Percentiles rank a stretch among this genome's conserved stretches.
phyloP scores from a whole-genome alignment of 1,140 invertebrate species.

The Leguminivora glycinivorella region DNA sequence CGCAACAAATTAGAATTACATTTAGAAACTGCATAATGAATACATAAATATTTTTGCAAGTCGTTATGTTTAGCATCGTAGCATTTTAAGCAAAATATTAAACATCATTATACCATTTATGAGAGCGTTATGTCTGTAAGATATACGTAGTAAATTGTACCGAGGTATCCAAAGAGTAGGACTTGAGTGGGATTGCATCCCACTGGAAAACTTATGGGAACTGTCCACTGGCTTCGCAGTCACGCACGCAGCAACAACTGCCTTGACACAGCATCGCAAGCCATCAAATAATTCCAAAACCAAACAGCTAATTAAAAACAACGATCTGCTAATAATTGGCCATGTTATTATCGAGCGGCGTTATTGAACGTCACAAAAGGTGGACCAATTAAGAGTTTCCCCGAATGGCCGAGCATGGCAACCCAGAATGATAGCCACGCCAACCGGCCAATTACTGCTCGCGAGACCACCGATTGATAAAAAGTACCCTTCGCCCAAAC shows the following conservation, averaged over 20 bases:
- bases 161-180: background rate
- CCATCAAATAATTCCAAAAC: slow-evolving; percentile 38
- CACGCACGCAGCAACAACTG: background rate
- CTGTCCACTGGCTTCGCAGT: too few species aligned
- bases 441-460: slow-evolving; percentile 61
- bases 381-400: slow-evolving; percentile 77
- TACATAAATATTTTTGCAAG: too few species aligned
- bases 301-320: slow-evolving; percentile 68
- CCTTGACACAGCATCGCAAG: slow-evolving; percentile 15
- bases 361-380: slow-evolving; percentile 73
- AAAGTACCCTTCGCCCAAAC: slow-evolving; percentile 73
- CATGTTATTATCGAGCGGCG: slow-evolving; percentile 70
- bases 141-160: too few species aligned
- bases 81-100: too few species aligned
- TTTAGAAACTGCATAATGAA: too few species aligned
- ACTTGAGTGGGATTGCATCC: background rate
- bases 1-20: too few species aligned
- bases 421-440: slow-evolving; percentile 71
- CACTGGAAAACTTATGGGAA: background rate
- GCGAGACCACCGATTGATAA: slow-evolving; percentile 71
- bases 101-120: too few species aligned
- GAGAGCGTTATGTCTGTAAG: too few species aligned
- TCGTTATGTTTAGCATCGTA: too few species aligned
- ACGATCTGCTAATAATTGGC: slow-evolving; percentile 74
- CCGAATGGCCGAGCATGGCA: slow-evolving; percentile 68